Base-by-base conservation (phyloP, 2,113 vertebrate species). In the Phaethornis superciliosus region DNA sequence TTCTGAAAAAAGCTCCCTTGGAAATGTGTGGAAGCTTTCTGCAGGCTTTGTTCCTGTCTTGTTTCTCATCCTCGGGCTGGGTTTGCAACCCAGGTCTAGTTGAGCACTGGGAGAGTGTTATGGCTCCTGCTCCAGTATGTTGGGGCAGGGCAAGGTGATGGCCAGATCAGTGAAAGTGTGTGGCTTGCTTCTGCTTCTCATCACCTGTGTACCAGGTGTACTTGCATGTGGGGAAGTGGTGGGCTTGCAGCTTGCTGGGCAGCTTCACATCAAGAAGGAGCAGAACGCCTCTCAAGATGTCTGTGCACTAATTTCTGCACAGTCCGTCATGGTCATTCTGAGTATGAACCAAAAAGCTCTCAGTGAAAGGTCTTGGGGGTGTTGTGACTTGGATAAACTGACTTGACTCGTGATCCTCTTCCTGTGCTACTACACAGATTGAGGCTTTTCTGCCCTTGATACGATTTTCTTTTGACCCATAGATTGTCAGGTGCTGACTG, bases 371-470 rank as follows among this genome's bases (percentile, higher is more conserved):
- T 89, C 90, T 93, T 79, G 59, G 56, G 68, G 56, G 35, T 1
- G 0, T 84, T 67, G 76, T 65, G 74, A 82, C 54, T 91, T 70
- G 76, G 72, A 79, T 83, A 67, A 89, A 68, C n/a, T 71, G 62
- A 64, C 49, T 83, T 79, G 69, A 64, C 82, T 95, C 1, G 4
- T 92, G 93, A 90, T 94, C 76, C 55, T 76, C 44, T 80, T 94
- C 86, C 65, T 91, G 85, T 63, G 55, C 82, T 80, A n/a, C 14
- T 9, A 59, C 55, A 85, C 26, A 75, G 91, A 88, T 2, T 46
- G 84, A 85, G 71, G 67, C 60, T 95, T 94, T 96, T 90, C 70
- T 94, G 65, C 64, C 52, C 74, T 78, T 95, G 81, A 79, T 95
- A 67, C 1, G 3, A 63, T 94, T 94, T 94, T 80, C 71, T 93